phyloP scores from a whole-genome alignment of 2,113 vertebrate species.

The Entosphenus tridentatus region DNA sequence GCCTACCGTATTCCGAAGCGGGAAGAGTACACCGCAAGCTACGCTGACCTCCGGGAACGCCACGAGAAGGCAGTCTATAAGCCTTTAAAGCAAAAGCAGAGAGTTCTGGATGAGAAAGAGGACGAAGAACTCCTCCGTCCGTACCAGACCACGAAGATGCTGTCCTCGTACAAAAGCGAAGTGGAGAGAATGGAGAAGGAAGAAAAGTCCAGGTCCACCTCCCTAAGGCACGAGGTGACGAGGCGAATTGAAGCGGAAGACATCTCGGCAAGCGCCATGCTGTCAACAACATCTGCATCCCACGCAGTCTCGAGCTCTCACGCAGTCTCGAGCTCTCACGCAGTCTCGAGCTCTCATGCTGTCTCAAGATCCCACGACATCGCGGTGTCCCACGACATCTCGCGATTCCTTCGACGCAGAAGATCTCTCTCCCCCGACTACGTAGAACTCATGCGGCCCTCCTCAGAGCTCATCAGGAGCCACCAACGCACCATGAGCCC shows the following conservation, averaged over 20 bases:
- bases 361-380: constrained; percentile 18
- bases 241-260: too few species aligned
- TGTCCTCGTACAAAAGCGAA: constrained; percentile 52
- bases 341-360: constrained; percentile 19
- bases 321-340: too few species aligned
- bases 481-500: constrained; percentile 10
- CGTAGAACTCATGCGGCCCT: constrained; percentile 67
- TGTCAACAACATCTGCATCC: too few species aligned
- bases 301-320: too few species aligned
- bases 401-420: constrained; percentile 46
- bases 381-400: constrained; percentile 24
- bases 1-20: constrained; percentile 61
- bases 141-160: constrained; percentile 32
- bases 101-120: constrained; percentile 57
- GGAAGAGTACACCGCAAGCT: constrained; percentile 52
- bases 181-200: constrained; percentile 57
- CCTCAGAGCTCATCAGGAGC: constrained; percentile 39
- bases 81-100: constrained; percentile 45
- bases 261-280: too few species aligned
- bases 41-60: constrained; percentile 50
- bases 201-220: constrained; percentile 24
- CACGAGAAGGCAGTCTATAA: constrained; percentile 48
- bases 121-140: constrained; percentile 74
- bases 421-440: constrained; percentile 81
- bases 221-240: too few species aligned